phyloP scores from a whole-genome alignment of 2,888 invertebrate species.

The Linnaemya tessellans region DNA sequence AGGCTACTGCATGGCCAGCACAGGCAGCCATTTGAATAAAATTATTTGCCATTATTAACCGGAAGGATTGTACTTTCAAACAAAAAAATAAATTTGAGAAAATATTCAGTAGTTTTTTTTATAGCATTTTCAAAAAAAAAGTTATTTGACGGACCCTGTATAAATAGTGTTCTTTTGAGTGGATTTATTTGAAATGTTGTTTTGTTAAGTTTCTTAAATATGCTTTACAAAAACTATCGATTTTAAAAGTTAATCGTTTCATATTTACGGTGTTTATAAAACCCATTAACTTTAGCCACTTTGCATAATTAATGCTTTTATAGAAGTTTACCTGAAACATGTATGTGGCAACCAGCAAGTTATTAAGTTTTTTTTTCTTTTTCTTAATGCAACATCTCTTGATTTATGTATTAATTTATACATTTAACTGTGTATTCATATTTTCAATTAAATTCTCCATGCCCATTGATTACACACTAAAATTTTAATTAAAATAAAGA shows the following conservation, averaged over 20 bases:
- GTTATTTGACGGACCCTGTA: too few species aligned
- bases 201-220: too few species aligned
- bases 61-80: too few species aligned
- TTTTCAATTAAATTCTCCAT: conserved; percentile 50
- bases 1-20: too few species aligned
- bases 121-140: too few species aligned
- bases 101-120: too few species aligned
- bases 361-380: neutral
- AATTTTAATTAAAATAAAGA: conserved; percentile 49
- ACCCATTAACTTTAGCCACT: neutral
- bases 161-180: neutral
- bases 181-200: neutral
- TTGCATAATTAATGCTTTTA: conserved; percentile 15
- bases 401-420: conserved; percentile 51
- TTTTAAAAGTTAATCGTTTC: neutral
- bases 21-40: too few species aligned
- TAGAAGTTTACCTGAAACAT: neutral
- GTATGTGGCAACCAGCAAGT: conserved; percentile 20
- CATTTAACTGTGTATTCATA: conserved; percentile 36
- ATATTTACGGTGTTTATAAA: neutral
- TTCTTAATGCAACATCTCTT: conserved; percentile 25
- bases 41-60: too few species aligned
- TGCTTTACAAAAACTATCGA: too few species aligned
- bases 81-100: too few species aligned
- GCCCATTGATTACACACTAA: conserved; percentile 17